A percentile compares a stretch with the other conserved stretches of the same genome.
Evolutionary conservation across 2,113 vertebrate species (phyloP).

Genomic region (Ceuthmochares aereus): DNA sequence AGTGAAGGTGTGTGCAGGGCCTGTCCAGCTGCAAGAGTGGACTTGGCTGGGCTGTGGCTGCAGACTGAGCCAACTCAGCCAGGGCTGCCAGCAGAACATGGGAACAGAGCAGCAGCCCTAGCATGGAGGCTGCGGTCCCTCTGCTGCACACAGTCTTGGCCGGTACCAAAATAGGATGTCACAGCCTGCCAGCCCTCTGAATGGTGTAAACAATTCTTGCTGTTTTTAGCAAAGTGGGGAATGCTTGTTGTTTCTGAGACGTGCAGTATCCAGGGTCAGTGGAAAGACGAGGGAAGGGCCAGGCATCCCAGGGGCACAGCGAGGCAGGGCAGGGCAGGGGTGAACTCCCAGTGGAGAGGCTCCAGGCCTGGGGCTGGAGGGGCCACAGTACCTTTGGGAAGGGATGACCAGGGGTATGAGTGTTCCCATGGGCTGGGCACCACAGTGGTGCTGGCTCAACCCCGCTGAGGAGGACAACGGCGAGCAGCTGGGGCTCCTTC

Average conservation of each 20-base stretch:
- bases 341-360: not conserved
- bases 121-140: accelerated
- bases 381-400: not conserved
- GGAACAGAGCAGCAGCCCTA: not conserved
- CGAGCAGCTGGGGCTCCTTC: not conserved
- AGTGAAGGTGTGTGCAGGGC: accelerated
- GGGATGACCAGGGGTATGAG: not conserved
- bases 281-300: not conserved
- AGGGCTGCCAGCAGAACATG: accelerated
- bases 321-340: not conserved
- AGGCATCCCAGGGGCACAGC: not conserved
- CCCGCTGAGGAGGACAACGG: accelerated
- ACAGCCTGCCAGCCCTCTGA: not conserved
- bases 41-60: accelerated
- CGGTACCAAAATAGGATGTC: not conserved
- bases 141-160: accelerated
- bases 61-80: accelerated
- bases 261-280: slow-evolving; percentile 4
- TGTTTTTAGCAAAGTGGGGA: not conserved
- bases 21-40: accelerated
- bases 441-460: accelerated
- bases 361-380: accelerated
- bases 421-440: not conserved
- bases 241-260: slow-evolving; percentile 15
- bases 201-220: not conserved